Conservation (phyloP, 2,113 vertebrate species). For the Ursus arctos region DNA sequence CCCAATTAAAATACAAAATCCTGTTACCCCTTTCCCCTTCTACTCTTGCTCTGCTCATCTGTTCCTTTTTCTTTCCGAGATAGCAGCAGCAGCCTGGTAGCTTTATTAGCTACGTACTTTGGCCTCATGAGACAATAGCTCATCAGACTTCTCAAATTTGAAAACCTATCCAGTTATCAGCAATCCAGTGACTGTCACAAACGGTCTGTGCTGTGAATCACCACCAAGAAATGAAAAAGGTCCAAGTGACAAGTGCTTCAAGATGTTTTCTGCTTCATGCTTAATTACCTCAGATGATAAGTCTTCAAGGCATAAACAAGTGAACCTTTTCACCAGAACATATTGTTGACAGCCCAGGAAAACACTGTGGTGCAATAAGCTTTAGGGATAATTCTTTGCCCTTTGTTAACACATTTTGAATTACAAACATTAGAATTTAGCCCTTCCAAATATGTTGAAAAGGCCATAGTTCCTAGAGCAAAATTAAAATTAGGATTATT, state of each 20-base stretch:
- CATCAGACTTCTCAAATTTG: conserved; percentile 54
- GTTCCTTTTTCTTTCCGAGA: not conserved
- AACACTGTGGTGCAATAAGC: conserved; percentile 47
- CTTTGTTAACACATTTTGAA: conserved; percentile 61
- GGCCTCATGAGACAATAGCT: conserved; percentile 20
- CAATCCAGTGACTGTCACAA: not conserved
- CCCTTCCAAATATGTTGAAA: conserved; percentile 49
- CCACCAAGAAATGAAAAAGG: conserved; percentile 33
- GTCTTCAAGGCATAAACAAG: conserved; percentile 67
- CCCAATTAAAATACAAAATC: not conserved
- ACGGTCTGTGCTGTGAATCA: not conserved
- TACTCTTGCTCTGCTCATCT: not conserved
- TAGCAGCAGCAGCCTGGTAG: not conserved
- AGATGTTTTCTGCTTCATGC: conserved; percentile 73
- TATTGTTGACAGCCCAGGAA: conserved; percentile 64
- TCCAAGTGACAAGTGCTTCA: conserved; percentile 15
- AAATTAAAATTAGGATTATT: conserved; percentile 67
- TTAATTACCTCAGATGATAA: conserved; percentile 75
- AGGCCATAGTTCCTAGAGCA: conserved; percentile 30
- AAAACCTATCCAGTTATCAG: conserved; percentile 45
- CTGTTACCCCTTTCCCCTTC: not conserved
- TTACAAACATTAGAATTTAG: conserved; percentile 55
- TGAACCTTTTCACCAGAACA: conserved; percentile 67
- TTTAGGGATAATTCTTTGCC: conserved; percentile 57
- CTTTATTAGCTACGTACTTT: not conserved